Percentiles rank a stretch among this genome's conserved stretches.
Evolutionary conservation across 2,113 vertebrate species (phyloP).

Genomic region (Callionymus lyra): DNA sequence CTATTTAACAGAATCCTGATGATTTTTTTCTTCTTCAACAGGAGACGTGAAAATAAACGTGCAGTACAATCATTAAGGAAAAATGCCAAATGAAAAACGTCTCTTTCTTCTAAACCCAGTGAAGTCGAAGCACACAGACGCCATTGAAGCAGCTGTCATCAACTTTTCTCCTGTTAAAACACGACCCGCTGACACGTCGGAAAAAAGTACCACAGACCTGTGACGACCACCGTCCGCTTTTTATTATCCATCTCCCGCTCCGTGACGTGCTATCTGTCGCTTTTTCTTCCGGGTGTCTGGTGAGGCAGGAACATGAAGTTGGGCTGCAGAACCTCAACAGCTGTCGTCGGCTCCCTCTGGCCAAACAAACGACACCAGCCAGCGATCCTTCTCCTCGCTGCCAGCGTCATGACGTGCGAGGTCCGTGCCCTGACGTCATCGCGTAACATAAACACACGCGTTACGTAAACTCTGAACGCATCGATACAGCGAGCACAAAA

Average conservation of each 20-base stretch:
- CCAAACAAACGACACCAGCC: neutral
- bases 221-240: slow-evolving; percentile 60
- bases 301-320: slow-evolving; percentile 1
- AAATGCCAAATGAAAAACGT: too few species aligned
- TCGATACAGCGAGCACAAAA: too few species aligned
- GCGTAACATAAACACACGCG: slow-evolving; percentile 22
- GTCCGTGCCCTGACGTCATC: slow-evolving; percentile 9
- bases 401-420: neutral
- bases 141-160: slow-evolving; percentile 46
- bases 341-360: slow-evolving; percentile 25
- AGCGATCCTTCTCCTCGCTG: neutral
- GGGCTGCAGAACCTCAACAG: neutral
- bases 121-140: slow-evolving; percentile 24
- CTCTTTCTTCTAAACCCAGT: neutral
- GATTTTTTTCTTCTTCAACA: too few species aligned
- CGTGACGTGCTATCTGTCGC: neutral
- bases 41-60: too few species aligned
- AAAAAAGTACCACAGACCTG: slow-evolving; percentile 38
- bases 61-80: too few species aligned
- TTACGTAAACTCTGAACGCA: too few species aligned
- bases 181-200: neutral
- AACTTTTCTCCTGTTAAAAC: slow-evolving; percentile 46
- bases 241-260: slow-evolving; percentile 55
- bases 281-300: slow-evolving; percentile 1
- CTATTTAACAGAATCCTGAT: too few species aligned